These are phyloP conservation scores for Minunthozetes semirufus DNA, from an alignment of 2,888 invertebrate species.

Conservation along the genomic window DNA sequence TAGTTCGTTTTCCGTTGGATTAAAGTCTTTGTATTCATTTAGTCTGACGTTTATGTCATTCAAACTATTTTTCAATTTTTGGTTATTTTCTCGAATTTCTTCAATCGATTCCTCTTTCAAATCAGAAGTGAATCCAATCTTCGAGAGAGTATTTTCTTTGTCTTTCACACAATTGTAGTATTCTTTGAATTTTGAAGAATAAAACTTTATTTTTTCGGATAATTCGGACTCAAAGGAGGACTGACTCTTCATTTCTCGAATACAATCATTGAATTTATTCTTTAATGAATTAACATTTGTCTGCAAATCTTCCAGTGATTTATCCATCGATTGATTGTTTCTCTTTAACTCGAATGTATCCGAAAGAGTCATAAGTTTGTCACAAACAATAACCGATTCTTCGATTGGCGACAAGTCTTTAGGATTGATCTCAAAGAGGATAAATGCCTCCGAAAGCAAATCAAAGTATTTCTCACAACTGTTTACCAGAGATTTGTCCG, in stretches of 20 bases:
- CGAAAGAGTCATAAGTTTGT: neutral
- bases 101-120: neutral
- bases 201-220: neutral
- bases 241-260: neutral
- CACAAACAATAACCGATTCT: neutral
- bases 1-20: neutral
- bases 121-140: slow-evolving; percentile 5
- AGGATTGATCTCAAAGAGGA: slow-evolving; percentile 2
- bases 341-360: neutral
- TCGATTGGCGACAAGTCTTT: neutral
- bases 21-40: slow-evolving; percentile 3
- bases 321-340: neutral
- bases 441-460: slow-evolving; percentile 3
- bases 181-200: slow-evolving; percentile 4
- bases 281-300: neutral
- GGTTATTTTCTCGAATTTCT: neutral
- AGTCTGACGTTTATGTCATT: slow-evolving; percentile 13
- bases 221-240: neutral
- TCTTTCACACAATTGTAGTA: neutral
- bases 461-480: slow-evolving; percentile 6
- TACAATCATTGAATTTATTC: neutral
- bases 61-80: neutral
- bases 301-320: neutral
- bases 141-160: neutral
- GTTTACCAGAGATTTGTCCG: neutral